Evolutionary conservation across 2,888 invertebrate species (phyloP).

Genomic region (Dryomyza anilis): DNA sequence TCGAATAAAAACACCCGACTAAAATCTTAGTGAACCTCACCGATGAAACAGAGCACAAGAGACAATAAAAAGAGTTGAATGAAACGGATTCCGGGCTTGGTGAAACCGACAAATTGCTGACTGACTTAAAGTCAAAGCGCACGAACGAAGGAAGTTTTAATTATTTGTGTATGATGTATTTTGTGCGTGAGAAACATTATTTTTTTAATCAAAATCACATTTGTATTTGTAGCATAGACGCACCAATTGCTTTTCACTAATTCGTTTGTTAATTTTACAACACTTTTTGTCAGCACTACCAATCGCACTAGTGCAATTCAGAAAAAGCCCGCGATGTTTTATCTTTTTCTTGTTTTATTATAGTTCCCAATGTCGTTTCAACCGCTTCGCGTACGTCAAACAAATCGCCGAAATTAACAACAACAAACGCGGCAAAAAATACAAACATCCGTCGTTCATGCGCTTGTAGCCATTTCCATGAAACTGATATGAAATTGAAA

Average conservation of each 20-base stretch:
- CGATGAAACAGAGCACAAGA: not conserved
- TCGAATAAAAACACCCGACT: constrained; percentile 27
- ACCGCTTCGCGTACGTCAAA: constrained; percentile 4
- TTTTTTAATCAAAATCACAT: no score
- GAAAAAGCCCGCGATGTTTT: not conserved
- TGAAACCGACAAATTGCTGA: no score
- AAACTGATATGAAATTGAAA: constrained; percentile 7
- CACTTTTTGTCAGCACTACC: not conserved
- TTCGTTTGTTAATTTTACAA: not conserved
- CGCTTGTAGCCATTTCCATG: not conserved
- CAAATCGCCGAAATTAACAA: constrained; percentile 12
- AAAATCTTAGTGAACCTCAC: constrained; percentile 44
- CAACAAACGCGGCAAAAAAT: constrained; percentile 8
- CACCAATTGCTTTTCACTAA: not conserved
- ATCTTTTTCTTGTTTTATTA: not conserved
- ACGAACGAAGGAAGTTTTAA: no score
- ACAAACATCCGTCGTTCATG: not conserved
- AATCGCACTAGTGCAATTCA: not conserved
- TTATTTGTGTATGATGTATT: no score
- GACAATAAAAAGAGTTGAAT: constrained; percentile 10
- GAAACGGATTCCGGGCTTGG: no score
- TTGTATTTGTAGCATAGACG: not conserved
- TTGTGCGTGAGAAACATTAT: no score
- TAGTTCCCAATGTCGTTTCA: not conserved
- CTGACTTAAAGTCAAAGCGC: no score